phyloP scores from a whole-genome alignment of 2,888 invertebrate species.

The Lamellibrachia satsuma region DNA sequence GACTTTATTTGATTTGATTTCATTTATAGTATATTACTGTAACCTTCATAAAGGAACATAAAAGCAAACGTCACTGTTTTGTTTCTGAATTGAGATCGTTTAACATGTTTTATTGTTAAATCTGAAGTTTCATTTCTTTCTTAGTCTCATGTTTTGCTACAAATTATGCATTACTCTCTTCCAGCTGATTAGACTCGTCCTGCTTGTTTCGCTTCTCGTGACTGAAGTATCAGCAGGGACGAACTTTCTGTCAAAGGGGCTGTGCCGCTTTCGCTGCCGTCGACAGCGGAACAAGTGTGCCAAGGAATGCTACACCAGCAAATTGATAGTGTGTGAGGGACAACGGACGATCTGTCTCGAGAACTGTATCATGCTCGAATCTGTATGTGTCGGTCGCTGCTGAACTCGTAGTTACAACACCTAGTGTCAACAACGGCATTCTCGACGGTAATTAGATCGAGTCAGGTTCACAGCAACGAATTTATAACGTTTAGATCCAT shows the following conservation, averaged over 20 bases:
- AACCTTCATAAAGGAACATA: background rate
- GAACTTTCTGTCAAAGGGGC: background rate
- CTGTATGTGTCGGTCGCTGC: background rate
- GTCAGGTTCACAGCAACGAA: too few relatives aligned
- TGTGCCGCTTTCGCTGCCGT: background rate
- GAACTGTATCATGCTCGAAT: background rate
- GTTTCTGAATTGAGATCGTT: background rate
- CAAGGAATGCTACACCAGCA: background rate
- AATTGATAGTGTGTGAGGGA: background rate
- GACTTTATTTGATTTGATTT: too few relatives aligned
- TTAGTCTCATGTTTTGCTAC: background rate
- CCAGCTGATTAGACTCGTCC: background rate
- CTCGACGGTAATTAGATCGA: too few relatives aligned
- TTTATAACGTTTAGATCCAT: too few relatives aligned
- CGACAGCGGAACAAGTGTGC: background rate
- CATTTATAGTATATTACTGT: too few relatives aligned
- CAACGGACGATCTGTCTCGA: background rate
- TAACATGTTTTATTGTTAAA: background rate
- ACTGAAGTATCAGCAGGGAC: background rate
- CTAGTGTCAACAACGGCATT: too few relatives aligned
- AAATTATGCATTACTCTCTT: background rate
- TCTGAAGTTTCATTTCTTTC: background rate
- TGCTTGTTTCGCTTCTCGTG: background rate
- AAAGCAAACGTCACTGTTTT: background rate
- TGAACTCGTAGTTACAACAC: background rate